phyloP scores from a whole-genome alignment of 2,797 vertebrate genomes.

The Takifugu rubripes region DNA sequence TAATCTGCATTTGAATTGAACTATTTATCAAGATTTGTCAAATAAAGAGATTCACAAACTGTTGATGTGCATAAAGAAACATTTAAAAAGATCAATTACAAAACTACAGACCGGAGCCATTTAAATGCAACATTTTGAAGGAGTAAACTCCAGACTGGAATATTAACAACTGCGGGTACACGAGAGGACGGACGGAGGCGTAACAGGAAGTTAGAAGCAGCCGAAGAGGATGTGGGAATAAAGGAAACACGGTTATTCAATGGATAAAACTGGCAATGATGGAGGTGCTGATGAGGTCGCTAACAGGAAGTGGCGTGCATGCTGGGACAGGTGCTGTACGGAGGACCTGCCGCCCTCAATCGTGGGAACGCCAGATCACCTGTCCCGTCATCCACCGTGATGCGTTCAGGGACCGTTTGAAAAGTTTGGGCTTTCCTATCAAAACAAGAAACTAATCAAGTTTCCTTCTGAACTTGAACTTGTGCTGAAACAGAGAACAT shows the following conservation, averaged over 20 bases:
- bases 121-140: too few species aligned
- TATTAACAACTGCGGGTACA: too few species aligned
- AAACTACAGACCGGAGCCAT: too few species aligned
- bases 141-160: background rate
- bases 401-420: slow-evolving; percentile 22
- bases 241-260: slow-evolving; percentile 7
- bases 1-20: too few species aligned
- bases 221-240: background rate
- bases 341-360: slow-evolving; percentile 35
- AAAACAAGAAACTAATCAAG: slow-evolving; percentile 10
- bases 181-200: background rate
- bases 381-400: background rate
- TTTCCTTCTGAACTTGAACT: slow-evolving; percentile 3
- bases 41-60: too few species aligned
- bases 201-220: background rate
- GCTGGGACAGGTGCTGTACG: slow-evolving; percentile 2
- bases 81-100: too few species aligned
- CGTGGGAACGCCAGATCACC: slow-evolving; percentile 1
- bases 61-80: too few species aligned
- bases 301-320: slow-evolving; percentile 16
- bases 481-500: slow-evolving; percentile 14
- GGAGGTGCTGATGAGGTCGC: slow-evolving; percentile 7
- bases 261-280: background rate
- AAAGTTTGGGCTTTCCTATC: slow-evolving; percentile 19
- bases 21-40: too few species aligned